phyloP scores from a whole-genome alignment of 2,113 vertebrate species.

The Pyrgilauda ruficollis region DNA sequence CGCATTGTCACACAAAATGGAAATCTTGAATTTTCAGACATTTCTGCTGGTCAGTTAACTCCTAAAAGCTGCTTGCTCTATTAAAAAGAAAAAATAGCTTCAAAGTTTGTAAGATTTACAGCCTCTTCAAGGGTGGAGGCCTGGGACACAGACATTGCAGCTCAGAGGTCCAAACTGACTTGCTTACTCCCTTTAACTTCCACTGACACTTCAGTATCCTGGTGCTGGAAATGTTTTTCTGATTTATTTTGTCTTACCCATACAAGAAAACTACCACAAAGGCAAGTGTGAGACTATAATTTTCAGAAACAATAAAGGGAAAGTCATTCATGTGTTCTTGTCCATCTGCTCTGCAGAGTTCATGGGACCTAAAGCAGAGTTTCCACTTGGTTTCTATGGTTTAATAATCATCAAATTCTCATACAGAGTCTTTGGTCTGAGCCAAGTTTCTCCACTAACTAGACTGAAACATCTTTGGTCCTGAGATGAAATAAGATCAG shows the following conservation, averaged over 20 bases:
- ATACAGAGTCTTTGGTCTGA: neutral
- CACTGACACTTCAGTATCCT: neutral
- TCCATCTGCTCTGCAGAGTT: neutral
- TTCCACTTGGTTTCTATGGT: neutral
- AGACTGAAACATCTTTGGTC: neutral
- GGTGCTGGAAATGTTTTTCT: neutral
- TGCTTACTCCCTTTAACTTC: neutral
- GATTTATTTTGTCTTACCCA: neutral
- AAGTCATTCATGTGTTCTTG: neutral
- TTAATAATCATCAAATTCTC: constrained; percentile 33
- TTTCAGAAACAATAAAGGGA: neutral
- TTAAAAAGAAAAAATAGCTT: constrained; percentile 20
- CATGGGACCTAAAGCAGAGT: neutral
- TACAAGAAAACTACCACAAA: neutral
- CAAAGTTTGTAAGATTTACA: constrained; percentile 4
- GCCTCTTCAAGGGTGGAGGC: neutral
- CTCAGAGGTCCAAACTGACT: neutral
- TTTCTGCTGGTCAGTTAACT: neutral
- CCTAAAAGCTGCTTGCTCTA: neutral
- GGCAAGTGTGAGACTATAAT: neutral
- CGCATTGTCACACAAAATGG: neutral
- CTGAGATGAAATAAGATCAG: neutral
- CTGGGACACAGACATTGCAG: neutral
- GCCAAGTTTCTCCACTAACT: neutral
- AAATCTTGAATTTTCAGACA: constrained; percentile 33